Evolutionary conservation across 2,888 invertebrate species (phyloP).

Genomic region (Galeopsomyia nigrocyanea): DNA sequence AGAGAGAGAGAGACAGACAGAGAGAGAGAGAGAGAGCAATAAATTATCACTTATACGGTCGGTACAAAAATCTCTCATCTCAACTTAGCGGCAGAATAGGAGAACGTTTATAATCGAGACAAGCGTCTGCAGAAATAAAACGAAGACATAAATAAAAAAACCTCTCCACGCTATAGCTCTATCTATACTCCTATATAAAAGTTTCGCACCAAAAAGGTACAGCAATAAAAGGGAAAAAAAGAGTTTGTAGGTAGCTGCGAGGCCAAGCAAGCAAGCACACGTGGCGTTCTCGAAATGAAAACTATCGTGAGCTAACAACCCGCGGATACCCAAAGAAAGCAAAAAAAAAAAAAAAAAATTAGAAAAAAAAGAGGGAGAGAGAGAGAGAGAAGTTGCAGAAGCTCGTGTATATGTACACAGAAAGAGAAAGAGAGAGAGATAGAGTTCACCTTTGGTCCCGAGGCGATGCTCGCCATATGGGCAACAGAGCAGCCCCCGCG

Average conservation of each 20-base stretch:
- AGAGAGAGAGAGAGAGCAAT: too few relatives aligned
- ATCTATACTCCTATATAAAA: too few relatives aligned
- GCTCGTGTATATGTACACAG: not conserved
- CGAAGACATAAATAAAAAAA: too few relatives aligned
- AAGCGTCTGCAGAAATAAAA: too few relatives aligned
- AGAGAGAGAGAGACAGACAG: not conserved
- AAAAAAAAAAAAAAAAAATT: not conserved
- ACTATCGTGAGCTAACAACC: not conserved
- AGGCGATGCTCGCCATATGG: constrained; percentile 66
- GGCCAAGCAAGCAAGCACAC: not conserved
- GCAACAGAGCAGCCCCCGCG: constrained; percentile 61
- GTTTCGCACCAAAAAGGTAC: not conserved
- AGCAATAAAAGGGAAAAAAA: not conserved
- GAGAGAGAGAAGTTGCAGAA: constrained; percentile 7
- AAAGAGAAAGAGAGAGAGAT: too few relatives aligned
- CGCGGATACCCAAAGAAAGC: not conserved
- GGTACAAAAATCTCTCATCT: too few relatives aligned
- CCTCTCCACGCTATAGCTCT: too few relatives aligned
- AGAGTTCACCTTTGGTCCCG: constrained; percentile 57
- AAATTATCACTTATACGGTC: too few relatives aligned
- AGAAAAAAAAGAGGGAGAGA: constrained; percentile 22
- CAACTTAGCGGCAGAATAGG: too few relatives aligned
- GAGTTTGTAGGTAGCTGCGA: not conserved
- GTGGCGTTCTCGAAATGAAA: constrained; percentile 14
- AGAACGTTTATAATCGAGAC: too few relatives aligned